These are phyloP conservation scores for Aplochiton taeniatus DNA, from an alignment of 2,797 vertebrate genomes.

Conservation along the genomic window DNA sequence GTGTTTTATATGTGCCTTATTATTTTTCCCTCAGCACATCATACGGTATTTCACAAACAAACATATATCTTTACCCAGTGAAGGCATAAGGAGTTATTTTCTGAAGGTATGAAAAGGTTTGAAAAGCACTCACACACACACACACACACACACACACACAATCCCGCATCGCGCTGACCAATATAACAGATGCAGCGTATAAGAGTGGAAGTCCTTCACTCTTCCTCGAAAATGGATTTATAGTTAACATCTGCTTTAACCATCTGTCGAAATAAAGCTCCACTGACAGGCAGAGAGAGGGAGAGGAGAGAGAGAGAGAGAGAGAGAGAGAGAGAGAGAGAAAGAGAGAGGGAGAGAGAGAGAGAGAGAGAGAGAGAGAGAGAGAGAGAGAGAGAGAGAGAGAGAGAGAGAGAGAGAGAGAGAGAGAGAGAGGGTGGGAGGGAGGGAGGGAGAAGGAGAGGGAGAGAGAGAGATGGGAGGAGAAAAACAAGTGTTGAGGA, in stretches of 20 bases:
- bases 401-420: constrained; percentile 2
- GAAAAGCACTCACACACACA: constrained; percentile 53
- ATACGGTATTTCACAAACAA: constrained; percentile 30
- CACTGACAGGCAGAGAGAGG: constrained; percentile 20
- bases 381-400: constrained; percentile 23
- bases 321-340: neutral
- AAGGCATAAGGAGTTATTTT: constrained; percentile 68
- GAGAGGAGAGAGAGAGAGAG: constrained; percentile 29
- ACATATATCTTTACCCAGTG: constrained; percentile 62
- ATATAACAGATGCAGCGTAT: constrained; percentile 69
- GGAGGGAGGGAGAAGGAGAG: no score
- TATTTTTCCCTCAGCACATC: no score
- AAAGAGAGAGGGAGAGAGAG: constrained; percentile 22
- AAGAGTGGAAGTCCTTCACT: constrained; percentile 51
- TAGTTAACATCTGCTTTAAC: constrained; percentile 69
- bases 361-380: constrained; percentile 26
- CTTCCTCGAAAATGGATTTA: constrained; percentile 64
- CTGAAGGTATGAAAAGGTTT: constrained; percentile 69
- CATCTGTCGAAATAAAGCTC: constrained; percentile 76
- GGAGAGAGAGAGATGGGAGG: constrained; percentile 29
- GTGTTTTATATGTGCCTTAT: no score
- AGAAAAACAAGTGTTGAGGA: constrained; percentile 64
- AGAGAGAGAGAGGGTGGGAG: constrained; percentile 22
- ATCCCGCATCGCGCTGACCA: constrained; percentile 39
- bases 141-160: constrained; percentile 49